Percentiles rank a stretch among this genome's conserved stretches.
phyloP scores from a whole-genome alignment of 2,797 vertebrate species.

The Amniataba percoides region DNA sequence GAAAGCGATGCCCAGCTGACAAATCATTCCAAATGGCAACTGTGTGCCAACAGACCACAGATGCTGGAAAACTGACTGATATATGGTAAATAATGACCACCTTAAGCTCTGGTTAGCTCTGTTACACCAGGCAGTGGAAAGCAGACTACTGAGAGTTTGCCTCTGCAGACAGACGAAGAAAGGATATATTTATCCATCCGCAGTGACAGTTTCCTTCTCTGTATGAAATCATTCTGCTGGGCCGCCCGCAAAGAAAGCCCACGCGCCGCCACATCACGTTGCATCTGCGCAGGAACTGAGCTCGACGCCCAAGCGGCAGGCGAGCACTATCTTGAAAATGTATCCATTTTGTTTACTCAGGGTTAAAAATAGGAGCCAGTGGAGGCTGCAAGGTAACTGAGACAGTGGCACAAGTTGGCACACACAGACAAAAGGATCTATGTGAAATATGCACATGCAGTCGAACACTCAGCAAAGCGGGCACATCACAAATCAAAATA shows the following conservation, averaged over 20 bases:
- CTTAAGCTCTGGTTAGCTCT: conserved; percentile 36
- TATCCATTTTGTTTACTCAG: conserved; percentile 72
- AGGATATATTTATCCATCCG: conserved; percentile 71
- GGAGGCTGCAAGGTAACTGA: conserved; percentile 54
- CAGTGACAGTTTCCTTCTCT: conserved; percentile 65
- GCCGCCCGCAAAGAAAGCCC: conserved; percentile 44
- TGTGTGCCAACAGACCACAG: conserved; percentile 47
- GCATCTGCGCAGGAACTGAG: conserved; percentile 27
- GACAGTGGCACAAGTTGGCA: conserved; percentile 52
- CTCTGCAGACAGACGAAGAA: conserved; percentile 53
- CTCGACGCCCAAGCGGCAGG: conserved; percentile 43
- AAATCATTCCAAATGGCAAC: conserved; percentile 36
- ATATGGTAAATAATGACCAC: conserved; percentile 57
- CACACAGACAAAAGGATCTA: conserved; percentile 48
- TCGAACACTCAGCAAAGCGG: not conserved
- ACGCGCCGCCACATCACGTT: conserved; percentile 42
- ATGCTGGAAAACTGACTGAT: conserved; percentile 57
- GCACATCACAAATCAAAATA: conserved; percentile 18
- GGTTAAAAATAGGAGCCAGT: conserved; percentile 73
- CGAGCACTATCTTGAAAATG: conserved; percentile 30
- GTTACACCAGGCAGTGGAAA: conserved; percentile 55
- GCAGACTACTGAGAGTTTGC: conserved; percentile 24
- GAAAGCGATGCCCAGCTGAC: conserved; percentile 30
- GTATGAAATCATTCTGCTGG: conserved; percentile 66
- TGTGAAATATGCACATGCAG: conserved; percentile 19